phyloP scores from a whole-genome alignment of 1,140 invertebrate genomes.

The Tetramorium parvispinum region DNA sequence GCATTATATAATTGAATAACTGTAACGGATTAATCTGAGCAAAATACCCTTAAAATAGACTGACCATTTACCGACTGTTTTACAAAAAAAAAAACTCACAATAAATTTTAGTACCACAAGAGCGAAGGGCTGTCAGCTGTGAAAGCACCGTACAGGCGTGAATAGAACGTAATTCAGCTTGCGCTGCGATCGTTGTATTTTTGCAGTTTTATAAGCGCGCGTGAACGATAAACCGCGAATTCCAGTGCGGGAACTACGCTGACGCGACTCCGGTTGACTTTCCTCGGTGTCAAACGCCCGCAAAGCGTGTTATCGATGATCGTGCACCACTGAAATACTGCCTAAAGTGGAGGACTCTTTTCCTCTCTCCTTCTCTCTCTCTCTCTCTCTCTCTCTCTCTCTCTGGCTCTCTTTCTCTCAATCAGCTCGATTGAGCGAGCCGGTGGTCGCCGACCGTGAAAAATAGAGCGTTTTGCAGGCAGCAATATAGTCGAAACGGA shows the following conservation, averaged over 20 bases:
- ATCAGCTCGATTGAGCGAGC: conserved; percentile 26
- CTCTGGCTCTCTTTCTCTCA: not conserved
- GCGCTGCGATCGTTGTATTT: conserved; percentile 29
- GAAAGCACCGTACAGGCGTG: conserved; percentile 18
- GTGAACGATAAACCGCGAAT: conserved; percentile 43
- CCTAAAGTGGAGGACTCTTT: conserved; percentile 31
- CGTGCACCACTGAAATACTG: conserved; percentile 47
- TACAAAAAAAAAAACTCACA: not conserved
- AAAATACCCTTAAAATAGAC: not conserved
- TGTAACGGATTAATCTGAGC: not conserved
- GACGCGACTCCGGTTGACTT: conserved; percentile 48
- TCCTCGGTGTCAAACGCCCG: conserved; percentile 47
- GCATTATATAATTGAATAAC: not conserved
- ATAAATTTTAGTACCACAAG: conserved; percentile 26
- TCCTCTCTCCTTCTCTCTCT: not conserved
- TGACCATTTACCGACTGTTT: not conserved
- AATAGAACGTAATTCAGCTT: conserved; percentile 52
- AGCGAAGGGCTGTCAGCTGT: not conserved
- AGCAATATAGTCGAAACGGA: conserved; percentile 45
- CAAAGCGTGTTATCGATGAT: conserved; percentile 59
- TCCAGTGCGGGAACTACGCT: conserved; percentile 1
- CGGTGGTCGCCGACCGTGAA: conserved; percentile 6
- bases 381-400: not conserved
- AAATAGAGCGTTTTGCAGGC: conserved; percentile 40
- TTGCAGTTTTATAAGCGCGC: conserved; percentile 38